Base-by-base conservation (phyloP, 1,140 invertebrate species). In the Bombus waltoni region DNA sequence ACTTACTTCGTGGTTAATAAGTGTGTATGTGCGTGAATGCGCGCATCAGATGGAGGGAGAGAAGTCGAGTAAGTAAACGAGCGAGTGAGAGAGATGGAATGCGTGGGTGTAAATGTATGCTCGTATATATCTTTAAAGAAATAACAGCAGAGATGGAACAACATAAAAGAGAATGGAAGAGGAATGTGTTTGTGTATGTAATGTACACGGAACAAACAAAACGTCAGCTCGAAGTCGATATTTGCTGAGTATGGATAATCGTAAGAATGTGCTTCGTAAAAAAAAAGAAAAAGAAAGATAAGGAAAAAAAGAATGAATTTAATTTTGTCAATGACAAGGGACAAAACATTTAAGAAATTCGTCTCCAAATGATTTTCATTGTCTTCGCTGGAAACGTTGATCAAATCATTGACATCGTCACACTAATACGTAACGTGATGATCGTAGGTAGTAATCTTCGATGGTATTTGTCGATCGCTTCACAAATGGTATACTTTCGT, bases 121-220 rank as follows among this genome's bases (percentile, higher is more conserved):
- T 18, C n/a, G 5, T 10, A 15, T 40, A 72, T 15, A 40, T 13
- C 1, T 8, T 35, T 5, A n/a, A 66, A 38, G 32, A 40, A 62
- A 53, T 38, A 25, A 40, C 10, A 53, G 4, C 1, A 35, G 32
- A 28, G 22, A 40, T 18, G 13, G 8, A 62, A 62, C 10, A 62
- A 62, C 59, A n/a, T 5, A 32, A 59, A 42, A 47, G 38, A 53
- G 35, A 32, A 62, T 59, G 40, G 40, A 40, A 40, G 42, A 59
- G 73, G 59, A 4, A 65, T 15, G 53, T 22, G n/a, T 79, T 28
- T 70, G 25, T 28, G 28, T 62, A 57, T 22, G 59, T 32, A 44
- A 2, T 57, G 59, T 73, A 66, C 22, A 40, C 71, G 62, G 81
- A 83, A 83, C 74, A 83, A 83, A 78, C 22, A 83, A 35, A 78